These are phyloP conservation scores for Sebastes paucispinis DNA, from an alignment of 2,797 vertebrate species.

Conservation along the genomic window DNA sequence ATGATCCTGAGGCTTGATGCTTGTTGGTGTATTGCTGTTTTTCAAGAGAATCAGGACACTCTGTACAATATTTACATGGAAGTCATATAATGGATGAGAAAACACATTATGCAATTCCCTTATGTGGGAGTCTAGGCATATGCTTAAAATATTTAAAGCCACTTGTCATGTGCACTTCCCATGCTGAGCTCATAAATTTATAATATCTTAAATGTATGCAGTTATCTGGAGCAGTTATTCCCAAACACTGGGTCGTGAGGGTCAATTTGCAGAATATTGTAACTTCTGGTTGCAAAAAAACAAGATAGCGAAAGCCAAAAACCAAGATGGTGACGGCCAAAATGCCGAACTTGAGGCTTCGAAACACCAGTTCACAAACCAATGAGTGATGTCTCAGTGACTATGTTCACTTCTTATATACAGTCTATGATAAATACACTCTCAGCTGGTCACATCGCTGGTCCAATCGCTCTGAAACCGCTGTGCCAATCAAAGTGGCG, in stretches of 20 bases:
- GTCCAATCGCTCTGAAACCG: not conserved
- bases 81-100: conserved; percentile 31
- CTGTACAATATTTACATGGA: conserved; percentile 19
- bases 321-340: no score
- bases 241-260: not conserved
- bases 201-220: conserved; percentile 19
- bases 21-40: conserved; percentile 5
- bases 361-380: no score
- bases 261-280: not conserved
- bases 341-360: no score
- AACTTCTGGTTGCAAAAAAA: no score
- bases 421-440: not conserved
- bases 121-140: conserved; percentile 20
- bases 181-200: not conserved
- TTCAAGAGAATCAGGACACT: conserved; percentile 21
- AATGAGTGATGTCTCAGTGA: no score
- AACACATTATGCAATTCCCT: conserved; percentile 36
- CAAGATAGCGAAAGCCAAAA: no score
- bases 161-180: conserved; percentile 1
- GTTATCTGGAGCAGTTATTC: conserved; percentile 10
- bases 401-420: no score
- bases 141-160: conserved; percentile 38
- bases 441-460: not conserved
- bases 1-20: not conserved
- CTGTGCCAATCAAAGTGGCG: not conserved